Base-by-base conservation (phyloP, 2,888 invertebrate species). In the Synergus itoensis region DNA sequence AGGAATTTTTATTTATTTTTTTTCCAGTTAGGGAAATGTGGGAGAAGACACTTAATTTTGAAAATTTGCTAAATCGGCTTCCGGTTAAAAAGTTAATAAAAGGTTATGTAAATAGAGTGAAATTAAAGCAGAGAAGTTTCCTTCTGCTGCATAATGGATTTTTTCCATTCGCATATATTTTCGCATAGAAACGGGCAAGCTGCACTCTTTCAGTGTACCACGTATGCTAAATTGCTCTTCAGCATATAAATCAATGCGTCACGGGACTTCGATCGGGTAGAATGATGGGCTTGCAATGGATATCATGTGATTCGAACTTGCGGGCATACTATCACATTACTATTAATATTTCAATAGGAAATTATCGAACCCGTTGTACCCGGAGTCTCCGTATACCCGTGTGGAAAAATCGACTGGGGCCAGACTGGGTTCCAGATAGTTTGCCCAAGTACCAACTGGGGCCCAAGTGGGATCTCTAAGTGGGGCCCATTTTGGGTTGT, bases 321-420 rank as follows among this genome's bases (percentile, higher is more conserved):
- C 57, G 85, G 83, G 80, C 82, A 83, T 84, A 86, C 85, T 86
- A 90, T 90, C 87, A 85, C 81, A 83, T 87, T 87, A 86, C 85
- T 86, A 88, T 91, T 90, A 90, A 90, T 91, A 90, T 91, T 91
- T 91, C 90, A 90, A 87, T 87, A 87, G 89, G 86, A 89, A 91
- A 90, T 88, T 87, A 84, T 88, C 86, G 81, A 67, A 82, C 84
- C 81, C 82, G 84, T 83, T 86, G 82, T 81, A 83, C 83, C 84
- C 81, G 81, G 81, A 78, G 67, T 80, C 77, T 65, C 77, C 28
- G 75, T 28, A 60, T 77, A n/a, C n/a, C n/a, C n/a, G n/a, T n/a
- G n/a, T n/a, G n/a, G n/a, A n/a, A n/a, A n/a, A n/a, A n/a, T n/a
- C n/a, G n/a, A n/a, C n/a, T n/a, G n/a, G n/a, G n/a, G n/a, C n/a